Conservation (phyloP, 1,140 invertebrate genomes). For the Archegozetes longisetosus region DNA sequence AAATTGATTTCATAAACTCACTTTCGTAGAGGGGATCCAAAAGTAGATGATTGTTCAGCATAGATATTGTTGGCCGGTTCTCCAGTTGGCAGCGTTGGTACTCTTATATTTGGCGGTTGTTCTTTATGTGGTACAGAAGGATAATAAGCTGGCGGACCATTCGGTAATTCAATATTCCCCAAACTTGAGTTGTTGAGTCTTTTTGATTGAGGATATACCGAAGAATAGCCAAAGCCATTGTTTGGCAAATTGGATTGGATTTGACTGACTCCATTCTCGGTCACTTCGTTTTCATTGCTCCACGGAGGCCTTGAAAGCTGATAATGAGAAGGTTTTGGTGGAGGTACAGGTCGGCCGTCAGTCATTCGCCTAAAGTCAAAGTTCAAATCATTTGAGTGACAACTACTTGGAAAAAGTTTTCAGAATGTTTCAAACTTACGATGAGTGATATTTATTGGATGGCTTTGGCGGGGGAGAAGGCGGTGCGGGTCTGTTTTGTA, state of each 20-base stretch:
- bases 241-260: background rate
- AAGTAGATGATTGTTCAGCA: constrained; percentile 5
- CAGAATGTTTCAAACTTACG: too few species aligned
- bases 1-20: too few species aligned
- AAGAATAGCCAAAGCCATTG: background rate
- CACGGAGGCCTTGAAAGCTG: constrained; percentile 24
- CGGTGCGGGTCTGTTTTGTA: constrained; percentile 16
- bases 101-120: background rate
- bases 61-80: constrained; percentile 17
- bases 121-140: constrained; percentile 6
- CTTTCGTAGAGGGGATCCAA: constrained; percentile 4
- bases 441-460: constrained; percentile 15
- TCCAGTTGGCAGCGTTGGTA: constrained; percentile 21
- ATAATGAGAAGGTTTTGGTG: constrained; percentile 21
- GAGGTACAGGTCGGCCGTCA: constrained; percentile 21
- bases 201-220: background rate
- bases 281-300: background rate
- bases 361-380: constrained; percentile 14
- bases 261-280: background rate
- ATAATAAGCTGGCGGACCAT: constrained; percentile 14
- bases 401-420: too few species aligned
- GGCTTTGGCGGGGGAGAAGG: constrained; percentile 23
- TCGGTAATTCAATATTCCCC: background rate
- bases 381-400: too few species aligned
- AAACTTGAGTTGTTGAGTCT: background rate